Evolutionary conservation across 2,113 vertebrate genomes (phyloP).

Genomic region (Prochilodus magdalenae): DNA sequence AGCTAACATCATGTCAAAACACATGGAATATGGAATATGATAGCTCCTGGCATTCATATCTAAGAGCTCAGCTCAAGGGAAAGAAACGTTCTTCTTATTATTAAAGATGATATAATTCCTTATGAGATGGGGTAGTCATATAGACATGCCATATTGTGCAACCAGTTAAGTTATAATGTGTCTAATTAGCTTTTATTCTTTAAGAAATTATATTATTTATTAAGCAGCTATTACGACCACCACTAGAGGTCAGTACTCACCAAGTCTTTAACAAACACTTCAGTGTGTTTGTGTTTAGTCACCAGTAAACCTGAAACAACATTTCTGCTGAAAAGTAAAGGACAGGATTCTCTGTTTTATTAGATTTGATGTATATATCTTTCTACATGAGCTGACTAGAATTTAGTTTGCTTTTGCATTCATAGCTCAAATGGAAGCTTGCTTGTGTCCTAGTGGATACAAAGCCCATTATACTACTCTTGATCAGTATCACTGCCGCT

Average conservation of each 20-base stretch:
- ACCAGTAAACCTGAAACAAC: no score
- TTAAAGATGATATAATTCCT: no score
- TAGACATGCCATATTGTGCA: no score
- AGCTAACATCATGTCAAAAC: neutral
- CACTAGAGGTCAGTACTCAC: conserved; percentile 71
- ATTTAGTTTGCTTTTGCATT: neutral
- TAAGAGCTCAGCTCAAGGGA: no score
- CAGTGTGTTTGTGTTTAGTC: neutral
- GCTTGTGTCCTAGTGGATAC: conserved; percentile 10
- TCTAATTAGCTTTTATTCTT: neutral
- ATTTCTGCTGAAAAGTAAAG: no score
- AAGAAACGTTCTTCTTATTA: no score
- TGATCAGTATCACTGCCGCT: conserved; percentile 30
- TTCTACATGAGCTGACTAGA: neutral
- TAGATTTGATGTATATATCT: no score
- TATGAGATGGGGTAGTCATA: no score
- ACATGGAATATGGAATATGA: no score
- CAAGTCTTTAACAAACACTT: conserved; percentile 38
- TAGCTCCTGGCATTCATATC: no score
- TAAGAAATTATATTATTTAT: no score
- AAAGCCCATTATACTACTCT: neutral
- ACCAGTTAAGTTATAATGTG: neutral
- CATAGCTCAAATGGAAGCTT: neutral
- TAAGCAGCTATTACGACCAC: conserved; percentile 5
- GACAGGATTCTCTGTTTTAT: no score